A percentile compares a stretch with the other conserved stretches of the same genome.
Evolutionary conservation across 2,888 invertebrate genomes (phyloP).

Genomic region (Dexiosoma caninum): DNA sequence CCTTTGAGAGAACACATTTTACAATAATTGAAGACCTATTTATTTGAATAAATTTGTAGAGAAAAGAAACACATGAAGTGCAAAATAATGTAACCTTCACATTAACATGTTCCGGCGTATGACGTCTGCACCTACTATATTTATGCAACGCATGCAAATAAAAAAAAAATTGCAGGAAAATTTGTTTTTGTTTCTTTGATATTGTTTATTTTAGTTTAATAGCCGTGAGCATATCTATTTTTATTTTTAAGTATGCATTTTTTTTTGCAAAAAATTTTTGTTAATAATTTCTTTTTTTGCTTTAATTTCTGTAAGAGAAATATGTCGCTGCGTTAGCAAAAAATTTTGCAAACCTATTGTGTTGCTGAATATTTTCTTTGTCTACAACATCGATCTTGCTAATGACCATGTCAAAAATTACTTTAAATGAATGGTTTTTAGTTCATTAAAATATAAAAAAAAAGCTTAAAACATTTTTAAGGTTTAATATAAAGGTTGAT

Average conservation of each 20-base stretch:
- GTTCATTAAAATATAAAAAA: no score
- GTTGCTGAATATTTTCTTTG: no score
- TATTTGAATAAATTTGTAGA: neutral
- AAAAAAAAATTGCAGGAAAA: neutral
- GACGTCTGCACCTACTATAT: no score
- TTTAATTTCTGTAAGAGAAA: neutral
- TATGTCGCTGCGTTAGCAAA: neutral
- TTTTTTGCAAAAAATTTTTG: no score
- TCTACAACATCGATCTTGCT: no score
- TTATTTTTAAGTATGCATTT: neutral
- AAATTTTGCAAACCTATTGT: neutral
- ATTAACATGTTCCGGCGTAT: slow-evolving; percentile 53
- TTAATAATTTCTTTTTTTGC: neutral
- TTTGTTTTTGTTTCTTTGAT: neutral
- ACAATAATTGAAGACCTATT: neutral
- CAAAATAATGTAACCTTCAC: slow-evolving; percentile 47
- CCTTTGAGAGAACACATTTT: neutral
- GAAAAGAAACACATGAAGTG: neutral
- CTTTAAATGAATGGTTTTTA: no score
- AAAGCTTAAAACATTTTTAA: no score
- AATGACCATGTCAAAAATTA: no score
- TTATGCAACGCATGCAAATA: neutral
- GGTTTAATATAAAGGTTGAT: no score
- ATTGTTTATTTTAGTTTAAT: neutral
- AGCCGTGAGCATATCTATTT: neutral